Base-by-base conservation (phyloP, 2,888 invertebrate genomes). In the Helleia helle region DNA sequence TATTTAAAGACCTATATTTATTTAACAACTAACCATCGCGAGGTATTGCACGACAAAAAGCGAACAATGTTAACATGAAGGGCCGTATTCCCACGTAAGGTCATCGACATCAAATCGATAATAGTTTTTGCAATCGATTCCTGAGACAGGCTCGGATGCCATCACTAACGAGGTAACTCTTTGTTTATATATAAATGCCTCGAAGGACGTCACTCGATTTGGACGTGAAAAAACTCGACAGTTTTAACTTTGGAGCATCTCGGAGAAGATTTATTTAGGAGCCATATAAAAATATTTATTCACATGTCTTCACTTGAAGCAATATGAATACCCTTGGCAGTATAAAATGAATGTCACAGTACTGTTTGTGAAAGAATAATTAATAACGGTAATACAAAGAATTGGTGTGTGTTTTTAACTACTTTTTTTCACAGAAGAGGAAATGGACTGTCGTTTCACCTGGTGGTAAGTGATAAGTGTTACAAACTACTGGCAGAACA, bases 61-160 rank as follows among this genome's bases (percentile, higher is more conserved):
- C 47, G 44, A 49, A 65, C 65, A 65, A 64, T 65, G 61, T 58
- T 61, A 65, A 63, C 68, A 62, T 58, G 58, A 50, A 46, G 48
- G 59, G 52, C 59, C 54, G 62, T 70, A 76, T 79, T 80, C 80
- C 76, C 80, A 79, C 79, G 73, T 72, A 61, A 49, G 80, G 80
- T 77, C 80, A 64, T 65, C 75, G 80, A 79, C 80, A 68, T 60
- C 56, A 50, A 58, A 67, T 70, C 71, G 74, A 76, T 75, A 26
- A 5, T 18, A 18, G 46, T 54, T 55, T 61, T 75, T 72, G 59
- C 56, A 43, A 64, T 65, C 62, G 68, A 72, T 74, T 67, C 72
- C 58, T 47, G 50, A 54, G 52, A 66, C 68, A 54, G 68, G 56
- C 40, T 50, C 55, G 49, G 56, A 58, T 61, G 65, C 58, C 63